Base-by-base conservation (phyloP, 2,797 vertebrate species). In the Gadopsis bispinosus region DNA sequence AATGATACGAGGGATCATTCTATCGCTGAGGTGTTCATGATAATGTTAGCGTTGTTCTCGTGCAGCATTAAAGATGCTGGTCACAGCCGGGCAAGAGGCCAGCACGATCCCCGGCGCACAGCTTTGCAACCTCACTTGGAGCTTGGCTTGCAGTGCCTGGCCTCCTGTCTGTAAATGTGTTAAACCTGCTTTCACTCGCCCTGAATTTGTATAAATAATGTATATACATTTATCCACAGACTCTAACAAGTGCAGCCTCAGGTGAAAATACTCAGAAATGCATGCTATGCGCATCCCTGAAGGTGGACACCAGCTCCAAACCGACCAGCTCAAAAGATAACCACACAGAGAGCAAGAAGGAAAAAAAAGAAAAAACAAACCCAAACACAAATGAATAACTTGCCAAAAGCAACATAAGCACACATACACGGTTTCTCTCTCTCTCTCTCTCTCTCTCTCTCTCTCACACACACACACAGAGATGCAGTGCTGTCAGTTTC, bases 141-240 rank as follows among this genome's bases (percentile, higher is more conserved):
- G 92, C 91, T 91, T 89, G 84, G 88, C 89, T 92, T 85, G 87
- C 90, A 92, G 87, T 89, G 88, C 89, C 86, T 81, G 89, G 87
- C 85, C 92, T 93, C 91, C 91, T 90, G 89, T 92, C 91, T 91
- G 89, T 92, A 92, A 93, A 92, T 88, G 92, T 90, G 90, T 92
- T 93, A 92, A 93, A 93, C 89, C 91, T 92, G 86, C 90, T 92
- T 92, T 93, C 90, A 91, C 89, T 94, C 84, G 79, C 84, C 86
- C 84, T 90, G 94, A 94, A 92, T 94, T 93, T 93, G 91, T 94
- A 94, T 94, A 94, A 94, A 94, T 94, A 94, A 94, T 94, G 91
- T 92, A 94, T 94, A 94, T 93, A 93, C 92, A 92, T 94, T 93
- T 94, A 94, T 93, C 92, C 90, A 87, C 92, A 89, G 91, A 93